Evolutionary conservation across 1,140 invertebrate species (phyloP).

Genomic region (Leguminivora glycinivorella): DNA sequence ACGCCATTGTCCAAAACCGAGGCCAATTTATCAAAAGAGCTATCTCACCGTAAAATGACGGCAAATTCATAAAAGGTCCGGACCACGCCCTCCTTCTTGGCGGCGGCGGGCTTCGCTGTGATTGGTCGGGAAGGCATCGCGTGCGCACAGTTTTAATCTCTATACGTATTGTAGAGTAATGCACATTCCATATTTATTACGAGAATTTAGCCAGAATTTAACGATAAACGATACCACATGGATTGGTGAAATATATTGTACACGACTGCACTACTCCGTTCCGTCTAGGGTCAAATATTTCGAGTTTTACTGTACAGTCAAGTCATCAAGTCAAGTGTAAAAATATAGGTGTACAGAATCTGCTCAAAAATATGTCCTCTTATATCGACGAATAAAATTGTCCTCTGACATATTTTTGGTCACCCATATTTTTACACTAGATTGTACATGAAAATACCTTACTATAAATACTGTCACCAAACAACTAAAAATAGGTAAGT

Average conservation of each 20-base stretch:
- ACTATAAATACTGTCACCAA: too few species aligned
- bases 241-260: too few species aligned
- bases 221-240: neutral
- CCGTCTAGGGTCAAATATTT: too few species aligned
- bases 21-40: constrained; percentile 30
- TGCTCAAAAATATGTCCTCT: too few species aligned
- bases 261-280: neutral
- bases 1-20: constrained; percentile 14
- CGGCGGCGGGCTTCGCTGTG: constrained; percentile 8
- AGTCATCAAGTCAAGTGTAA: too few species aligned
- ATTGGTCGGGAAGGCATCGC: constrained; percentile 25
- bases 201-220: neutral
- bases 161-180: neutral
- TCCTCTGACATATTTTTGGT: too few species aligned
- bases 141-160: constrained; percentile 18
- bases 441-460: too few species aligned
- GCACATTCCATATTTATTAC: neutral
- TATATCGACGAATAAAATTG: too few species aligned
- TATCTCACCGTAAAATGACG: constrained; percentile 20
- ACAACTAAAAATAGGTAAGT: too few species aligned
- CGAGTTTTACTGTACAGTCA: too few species aligned
- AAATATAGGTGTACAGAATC: too few species aligned
- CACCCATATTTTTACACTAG: too few species aligned
- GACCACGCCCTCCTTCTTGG: constrained; percentile 29
- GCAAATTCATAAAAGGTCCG: constrained; percentile 11